Evolutionary conservation across 2,797 vertebrate genomes (phyloP), one percentile per base, ranked within the genome.

Genomic region (Helicolenus hilgendorfi): DNA sequence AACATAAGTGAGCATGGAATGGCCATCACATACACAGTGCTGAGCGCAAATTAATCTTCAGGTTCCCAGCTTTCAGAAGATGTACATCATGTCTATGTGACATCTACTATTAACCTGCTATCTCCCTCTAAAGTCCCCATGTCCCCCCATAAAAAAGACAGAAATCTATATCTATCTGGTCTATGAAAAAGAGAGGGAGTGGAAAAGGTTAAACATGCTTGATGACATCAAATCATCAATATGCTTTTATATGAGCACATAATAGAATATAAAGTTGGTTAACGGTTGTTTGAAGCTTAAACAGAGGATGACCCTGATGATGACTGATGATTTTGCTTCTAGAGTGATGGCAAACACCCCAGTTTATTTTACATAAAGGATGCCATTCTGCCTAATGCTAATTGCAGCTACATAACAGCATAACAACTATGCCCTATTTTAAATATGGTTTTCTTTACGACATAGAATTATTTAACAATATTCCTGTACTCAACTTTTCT

Each of bases 391-490:
- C 18, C 24, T 49, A 59, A 79, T 79, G 38, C 14, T 65, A 38
- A 78, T 1, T 27, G 24, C 20, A 49, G 45, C 22, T 36, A 24
- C 9, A 13, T 36, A 36, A 64, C 65, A 64, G 13, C 38, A 76
- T 24, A 13, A 45, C 18, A 59, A n/a, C 69, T 26, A 20, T 20
- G 53, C 3, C 18, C 24, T 55, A 14, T 35, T 73, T 70, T 49
- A 35, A 68, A 72, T 29, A 67, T 27, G 22, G 11, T 67, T 77
- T 62, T 63, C 29, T 73, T 70, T 33, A 64, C 41, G 7, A 85
- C 38, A 24, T 58, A 38, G 7, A 67, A 53, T 56, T 77, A 74
- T 73, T 68, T 49, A 58, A 74, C 27, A 36, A 60, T 29, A 77
- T 22, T 62, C 58, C 11, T n/a, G 11, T 45, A 18, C 35, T 79